These are phyloP conservation scores for Lacanobia oleracea DNA, from an alignment of 2,888 invertebrate genomes.

Conservation along the genomic window DNA sequence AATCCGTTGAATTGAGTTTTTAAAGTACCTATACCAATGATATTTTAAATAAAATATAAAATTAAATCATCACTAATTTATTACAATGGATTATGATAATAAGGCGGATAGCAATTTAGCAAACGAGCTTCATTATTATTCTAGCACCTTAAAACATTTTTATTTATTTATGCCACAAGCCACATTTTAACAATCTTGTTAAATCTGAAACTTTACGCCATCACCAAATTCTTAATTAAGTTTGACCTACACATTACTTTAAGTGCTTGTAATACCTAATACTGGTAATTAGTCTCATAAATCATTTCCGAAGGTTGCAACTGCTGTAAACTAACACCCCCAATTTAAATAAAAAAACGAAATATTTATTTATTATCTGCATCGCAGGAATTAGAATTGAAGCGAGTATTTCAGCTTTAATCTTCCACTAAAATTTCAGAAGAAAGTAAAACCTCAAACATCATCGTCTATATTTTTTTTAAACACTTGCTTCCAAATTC, in stretches of 20 bases:
- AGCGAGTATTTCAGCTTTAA: neutral
- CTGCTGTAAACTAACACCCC: constrained; percentile 25
- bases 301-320: constrained; percentile 29
- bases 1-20: constrained; percentile 9
- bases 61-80: constrained; percentile 4
- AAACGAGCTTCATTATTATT: constrained; percentile 20
- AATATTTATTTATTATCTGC: constrained; percentile 40
- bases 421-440: neutral
- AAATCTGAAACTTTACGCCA: constrained; percentile 26
- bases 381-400: constrained; percentile 24
- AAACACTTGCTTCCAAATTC: constrained; percentile 28
- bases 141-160: constrained; percentile 28
- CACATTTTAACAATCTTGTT: constrained; percentile 25
- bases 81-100: constrained; percentile 29
- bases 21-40: neutral
- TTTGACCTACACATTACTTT: constrained; percentile 34
- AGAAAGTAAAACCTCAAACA: constrained; percentile 42
- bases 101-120: constrained; percentile 1
- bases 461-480: constrained; percentile 3
- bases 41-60: neutral
- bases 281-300: constrained; percentile 41
- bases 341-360: constrained; percentile 16
- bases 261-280: constrained; percentile 31
- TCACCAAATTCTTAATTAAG: constrained; percentile 36
- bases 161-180: constrained; percentile 17